A percentile compares a stretch with the other conserved stretches of the same genome.
These are phyloP conservation scores for Hydropotes inermis DNA, from an alignment of 2,113 vertebrate genomes.

Conservation along the genomic window DNA sequence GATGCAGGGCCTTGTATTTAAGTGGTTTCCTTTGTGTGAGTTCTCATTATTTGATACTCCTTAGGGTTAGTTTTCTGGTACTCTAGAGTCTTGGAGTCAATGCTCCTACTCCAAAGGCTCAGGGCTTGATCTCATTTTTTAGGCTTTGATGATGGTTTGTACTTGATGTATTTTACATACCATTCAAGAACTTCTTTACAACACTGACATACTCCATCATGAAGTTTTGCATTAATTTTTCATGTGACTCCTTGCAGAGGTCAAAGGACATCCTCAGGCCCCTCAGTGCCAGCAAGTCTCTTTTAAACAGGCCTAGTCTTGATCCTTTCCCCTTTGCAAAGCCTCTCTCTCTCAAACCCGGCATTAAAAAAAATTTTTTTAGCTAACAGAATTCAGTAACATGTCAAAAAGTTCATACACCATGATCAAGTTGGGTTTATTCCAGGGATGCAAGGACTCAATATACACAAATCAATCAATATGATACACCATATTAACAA, in stretches of 20 bases:
- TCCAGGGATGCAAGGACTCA: not conserved
- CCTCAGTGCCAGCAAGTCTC: not conserved
- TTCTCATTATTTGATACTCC: not conserved
- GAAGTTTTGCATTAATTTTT: not conserved
- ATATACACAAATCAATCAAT: not conserved
- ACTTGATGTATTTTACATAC: not conserved
- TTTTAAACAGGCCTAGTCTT: not conserved
- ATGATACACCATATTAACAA: not conserved
- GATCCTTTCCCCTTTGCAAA: not conserved
- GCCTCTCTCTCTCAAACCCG: not conserved
- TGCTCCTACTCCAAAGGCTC: not conserved
- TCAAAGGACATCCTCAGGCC: not conserved
- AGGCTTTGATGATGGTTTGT: not conserved
- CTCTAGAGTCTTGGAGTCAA: not conserved
- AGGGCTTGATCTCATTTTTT: not conserved
- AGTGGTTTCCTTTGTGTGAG: not conserved
- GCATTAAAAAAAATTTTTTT: not conserved
- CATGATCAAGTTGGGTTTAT: not conserved
- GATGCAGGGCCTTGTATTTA: not conserved
- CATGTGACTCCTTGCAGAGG: not conserved
- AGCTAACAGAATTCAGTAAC: not conserved
- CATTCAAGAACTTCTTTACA: not conserved
- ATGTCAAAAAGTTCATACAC: not conserved
- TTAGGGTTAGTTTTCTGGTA: not conserved
- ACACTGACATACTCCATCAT: not conserved